Percentiles rank a stretch among this genome's conserved stretches.
phyloP scores from a whole-genome alignment of 2,888 invertebrate genomes.

The Thelaira solivaga region DNA sequence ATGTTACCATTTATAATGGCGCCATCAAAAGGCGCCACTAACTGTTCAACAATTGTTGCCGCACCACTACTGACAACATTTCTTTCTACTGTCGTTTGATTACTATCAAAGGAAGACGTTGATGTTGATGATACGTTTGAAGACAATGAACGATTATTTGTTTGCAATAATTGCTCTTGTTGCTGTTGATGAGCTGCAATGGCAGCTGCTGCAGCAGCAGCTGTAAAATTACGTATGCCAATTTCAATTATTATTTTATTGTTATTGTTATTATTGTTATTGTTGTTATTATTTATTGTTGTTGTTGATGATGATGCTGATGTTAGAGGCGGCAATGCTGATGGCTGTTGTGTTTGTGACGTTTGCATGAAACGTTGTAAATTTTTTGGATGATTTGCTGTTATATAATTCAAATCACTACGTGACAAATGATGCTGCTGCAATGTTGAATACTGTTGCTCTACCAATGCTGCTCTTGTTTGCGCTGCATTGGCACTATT shows the following conservation, averaged over 20 bases:
- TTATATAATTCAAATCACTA: conserved; percentile 73
- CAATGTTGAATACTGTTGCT: conserved; percentile 73
- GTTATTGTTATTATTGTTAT: conserved; percentile 52
- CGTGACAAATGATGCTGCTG: conserved; percentile 74
- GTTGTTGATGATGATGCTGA: background rate
- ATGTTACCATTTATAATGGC: conserved; percentile 73
- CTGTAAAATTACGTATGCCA: conserved; percentile 69
- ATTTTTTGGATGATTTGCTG: conserved; percentile 74
- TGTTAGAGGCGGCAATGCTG: conserved; percentile 11
- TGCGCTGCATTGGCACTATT: conserved; percentile 74
- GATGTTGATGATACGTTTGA: conserved; percentile 21
- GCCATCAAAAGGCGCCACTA: conserved; percentile 65
- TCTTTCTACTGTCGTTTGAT: conserved; percentile 33
- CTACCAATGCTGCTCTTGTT: conserved; percentile 73
- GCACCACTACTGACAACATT: conserved; percentile 58
- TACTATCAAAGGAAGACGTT: conserved; percentile 23
- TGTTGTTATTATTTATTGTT: background rate
- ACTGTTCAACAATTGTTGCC: conserved; percentile 53
- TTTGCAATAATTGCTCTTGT: conserved; percentile 31
- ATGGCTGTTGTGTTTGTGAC: conserved; percentile 1
- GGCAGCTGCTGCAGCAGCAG: conserved; percentile 32
- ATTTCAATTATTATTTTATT: conserved; percentile 76
- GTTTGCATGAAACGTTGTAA: conserved; percentile 67
- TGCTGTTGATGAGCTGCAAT: conserved; percentile 29
- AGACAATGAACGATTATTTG: conserved; percentile 45